A percentile compares a stretch with the other conserved stretches of the same genome.
Evolutionary conservation across 2,888 invertebrate species (phyloP).

Genomic region (Lamellibrachia satsuma): DNA sequence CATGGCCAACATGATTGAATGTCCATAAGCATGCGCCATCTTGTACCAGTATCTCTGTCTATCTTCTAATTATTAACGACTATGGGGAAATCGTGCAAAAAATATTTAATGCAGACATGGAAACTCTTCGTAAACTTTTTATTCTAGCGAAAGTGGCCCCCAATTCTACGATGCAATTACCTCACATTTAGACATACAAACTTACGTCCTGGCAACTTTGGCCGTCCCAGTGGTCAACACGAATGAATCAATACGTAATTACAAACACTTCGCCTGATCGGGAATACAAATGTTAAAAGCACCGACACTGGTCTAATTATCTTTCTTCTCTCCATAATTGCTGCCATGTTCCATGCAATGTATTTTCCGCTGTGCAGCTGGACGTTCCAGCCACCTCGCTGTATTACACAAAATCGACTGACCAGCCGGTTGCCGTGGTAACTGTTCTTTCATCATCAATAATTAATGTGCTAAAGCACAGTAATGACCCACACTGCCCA

Average conservation of each 20-base stretch:
- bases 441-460: constrained; percentile 17
- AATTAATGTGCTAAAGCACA: constrained; percentile 17
- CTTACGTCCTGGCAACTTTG: not conserved
- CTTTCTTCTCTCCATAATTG: not conserved
- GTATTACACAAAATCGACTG: constrained; percentile 1
- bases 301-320: not conserved
- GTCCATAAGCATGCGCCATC: not conserved
- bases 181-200: not conserved
- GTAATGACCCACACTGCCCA: not conserved
- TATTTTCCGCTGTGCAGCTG: not conserved
- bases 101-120: no score
- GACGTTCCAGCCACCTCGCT: not conserved
- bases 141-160: not conserved
- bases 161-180: not conserved
- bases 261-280: not conserved
- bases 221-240: not conserved
- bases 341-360: not conserved
- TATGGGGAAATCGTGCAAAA: no score
- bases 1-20: not conserved
- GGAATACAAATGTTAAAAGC: constrained; percentile 17
- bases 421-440: not conserved
- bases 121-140: not conserved
- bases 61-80: no score
- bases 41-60: not conserved
- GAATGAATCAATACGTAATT: constrained; percentile 12